Evolutionary conservation across 1,140 invertebrate genomes (phyloP).

Genomic region (Gryllus bimaculatus): DNA sequence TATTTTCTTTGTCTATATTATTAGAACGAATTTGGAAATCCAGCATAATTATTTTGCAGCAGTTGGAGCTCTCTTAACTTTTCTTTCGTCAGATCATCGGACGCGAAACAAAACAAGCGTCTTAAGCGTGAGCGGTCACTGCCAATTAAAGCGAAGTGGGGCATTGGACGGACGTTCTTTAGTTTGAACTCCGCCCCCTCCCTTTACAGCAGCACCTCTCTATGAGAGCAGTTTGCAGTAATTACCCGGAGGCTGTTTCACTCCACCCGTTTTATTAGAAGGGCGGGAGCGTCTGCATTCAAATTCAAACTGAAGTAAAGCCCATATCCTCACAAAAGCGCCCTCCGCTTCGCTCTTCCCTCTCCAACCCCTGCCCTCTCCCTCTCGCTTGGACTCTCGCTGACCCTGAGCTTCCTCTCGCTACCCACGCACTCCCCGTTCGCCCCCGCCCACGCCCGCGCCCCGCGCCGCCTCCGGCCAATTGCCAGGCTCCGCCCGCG

Average conservation of each 20-base stretch:
- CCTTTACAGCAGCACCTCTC: not conserved
- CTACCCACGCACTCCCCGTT: too few species aligned
- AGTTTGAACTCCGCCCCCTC: not conserved
- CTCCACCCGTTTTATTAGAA: not conserved
- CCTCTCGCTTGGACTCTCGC: not conserved
- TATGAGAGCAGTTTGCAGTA: not conserved
- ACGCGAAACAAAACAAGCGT: not conserved
- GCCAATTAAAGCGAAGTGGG: not conserved
- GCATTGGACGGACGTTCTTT: not conserved
- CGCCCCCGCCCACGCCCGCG: too few species aligned
- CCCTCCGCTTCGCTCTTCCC: not conserved
- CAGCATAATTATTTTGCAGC: too few species aligned
- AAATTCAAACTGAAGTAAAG: conserved; percentile 5
- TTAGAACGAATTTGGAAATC: too few species aligned
- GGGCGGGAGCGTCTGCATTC: not conserved
- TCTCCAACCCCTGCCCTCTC: too few species aligned
- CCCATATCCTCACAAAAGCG: not conserved
- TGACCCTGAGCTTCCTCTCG: too few species aligned
- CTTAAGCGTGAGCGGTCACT: not conserved
- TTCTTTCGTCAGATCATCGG: not conserved
- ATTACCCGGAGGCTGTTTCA: not conserved
- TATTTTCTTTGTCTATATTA: too few species aligned
- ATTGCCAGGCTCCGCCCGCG: too few species aligned
- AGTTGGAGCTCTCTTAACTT: too few species aligned
- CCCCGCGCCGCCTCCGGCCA: too few species aligned